These are phyloP conservation scores for Cotesia congregata DNA, from an alignment of 2,888 invertebrate genomes.

Conservation along the genomic window DNA sequence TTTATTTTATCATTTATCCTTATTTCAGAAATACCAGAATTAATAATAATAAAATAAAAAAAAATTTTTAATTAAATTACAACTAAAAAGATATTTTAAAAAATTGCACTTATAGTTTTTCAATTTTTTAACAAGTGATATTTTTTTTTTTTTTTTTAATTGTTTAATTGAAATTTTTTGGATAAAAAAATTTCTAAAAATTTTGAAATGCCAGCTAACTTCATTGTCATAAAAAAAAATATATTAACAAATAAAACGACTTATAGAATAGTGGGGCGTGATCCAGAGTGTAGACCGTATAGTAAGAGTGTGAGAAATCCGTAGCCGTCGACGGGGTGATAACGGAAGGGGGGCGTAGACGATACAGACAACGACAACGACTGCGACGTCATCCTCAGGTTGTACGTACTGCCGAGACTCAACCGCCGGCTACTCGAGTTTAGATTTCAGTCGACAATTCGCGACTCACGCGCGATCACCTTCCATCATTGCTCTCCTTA, in stretches of 20 bases:
- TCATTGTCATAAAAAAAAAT: conserved; percentile 13
- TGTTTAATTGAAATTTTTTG: no score
- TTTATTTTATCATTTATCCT: no score
- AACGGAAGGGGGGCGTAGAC: conserved; percentile 46
- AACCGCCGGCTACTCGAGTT: conserved; percentile 62
- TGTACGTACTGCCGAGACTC: conserved; percentile 55
- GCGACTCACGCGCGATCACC: conserved; percentile 62
- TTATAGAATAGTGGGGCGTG: conserved; percentile 16
- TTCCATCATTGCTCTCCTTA: conserved; percentile 43
- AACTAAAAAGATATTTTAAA: no score
- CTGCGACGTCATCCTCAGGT: conserved; percentile 62
- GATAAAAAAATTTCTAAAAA: no score
- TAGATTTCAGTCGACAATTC: conserved; percentile 66
- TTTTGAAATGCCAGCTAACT: no score
- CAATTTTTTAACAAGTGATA: no score
- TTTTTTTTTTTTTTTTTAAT: no score
- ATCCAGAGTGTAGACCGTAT: conserved; percentile 28
- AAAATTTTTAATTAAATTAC: no score
- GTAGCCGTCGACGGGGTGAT: conserved; percentile 34
- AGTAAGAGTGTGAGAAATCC: conserved; percentile 37
- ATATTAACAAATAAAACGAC: conserved; percentile 16
- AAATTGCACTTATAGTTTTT: no score
- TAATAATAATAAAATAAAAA: conserved; percentile 33
- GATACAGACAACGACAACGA: conserved; percentile 50
- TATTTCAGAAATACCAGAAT: neutral